These are phyloP conservation scores for Bugula neritina DNA, from an alignment of 2,888 invertebrate species.

Conservation along the genomic window DNA sequence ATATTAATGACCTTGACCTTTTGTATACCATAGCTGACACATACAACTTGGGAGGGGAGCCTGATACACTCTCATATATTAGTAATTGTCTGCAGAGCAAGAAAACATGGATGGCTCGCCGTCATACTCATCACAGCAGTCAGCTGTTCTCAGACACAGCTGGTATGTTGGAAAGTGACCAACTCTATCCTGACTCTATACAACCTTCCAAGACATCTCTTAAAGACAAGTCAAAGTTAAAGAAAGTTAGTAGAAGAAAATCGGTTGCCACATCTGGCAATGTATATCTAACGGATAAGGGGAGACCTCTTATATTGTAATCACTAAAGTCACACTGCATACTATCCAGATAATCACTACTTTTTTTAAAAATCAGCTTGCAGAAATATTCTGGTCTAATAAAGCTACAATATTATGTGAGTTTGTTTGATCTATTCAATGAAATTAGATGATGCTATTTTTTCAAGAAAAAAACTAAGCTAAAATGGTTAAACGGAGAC, in stretches of 20 bases:
- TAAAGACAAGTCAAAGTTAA: background rate
- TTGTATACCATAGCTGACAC: conserved; percentile 15
- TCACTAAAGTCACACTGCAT: background rate
- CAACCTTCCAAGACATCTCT: background rate
- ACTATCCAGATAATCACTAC: too few relatives aligned
- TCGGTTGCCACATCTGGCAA: conserved; percentile 1
- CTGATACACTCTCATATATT: background rate
- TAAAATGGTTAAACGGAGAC: too few relatives aligned
- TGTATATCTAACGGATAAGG: conserved; percentile 5
- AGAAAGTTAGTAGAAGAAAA: background rate
- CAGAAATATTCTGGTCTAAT: too few relatives aligned
- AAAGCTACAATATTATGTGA: too few relatives aligned
- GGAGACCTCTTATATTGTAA: background rate
- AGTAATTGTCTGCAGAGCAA: background rate
- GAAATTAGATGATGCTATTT: too few relatives aligned
- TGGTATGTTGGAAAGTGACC: background rate
- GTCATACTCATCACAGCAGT: background rate
- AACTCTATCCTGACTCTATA: background rate
- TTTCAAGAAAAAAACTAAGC: too few relatives aligned
- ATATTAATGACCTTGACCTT: conserved; percentile 13
- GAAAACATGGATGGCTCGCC: background rate
- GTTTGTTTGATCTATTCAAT: too few relatives aligned
- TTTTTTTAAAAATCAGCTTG: too few relatives aligned
- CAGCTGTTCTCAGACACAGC: background rate
- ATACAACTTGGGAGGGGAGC: background rate